phyloP scores from a whole-genome alignment of 2,797 vertebrate species.

The Molossus alvarezi region DNA sequence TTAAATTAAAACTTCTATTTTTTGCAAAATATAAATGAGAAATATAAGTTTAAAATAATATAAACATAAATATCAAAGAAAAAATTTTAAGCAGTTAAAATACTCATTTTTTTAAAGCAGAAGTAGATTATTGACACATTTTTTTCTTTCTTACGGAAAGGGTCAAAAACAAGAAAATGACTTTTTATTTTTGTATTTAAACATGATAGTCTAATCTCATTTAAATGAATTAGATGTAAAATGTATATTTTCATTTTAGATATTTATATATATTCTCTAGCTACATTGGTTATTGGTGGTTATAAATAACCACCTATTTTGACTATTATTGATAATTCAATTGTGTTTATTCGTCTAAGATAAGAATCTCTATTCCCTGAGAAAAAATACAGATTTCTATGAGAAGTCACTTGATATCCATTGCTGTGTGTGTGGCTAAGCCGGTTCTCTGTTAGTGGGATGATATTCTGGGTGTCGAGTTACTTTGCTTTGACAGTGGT shows the following conservation, averaged over 20 bases:
- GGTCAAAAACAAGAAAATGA: background rate
- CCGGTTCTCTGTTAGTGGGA: background rate
- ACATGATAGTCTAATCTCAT: background rate
- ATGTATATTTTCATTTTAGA: background rate
- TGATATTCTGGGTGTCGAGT: background rate
- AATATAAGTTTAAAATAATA: background rate
- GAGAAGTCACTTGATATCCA: background rate
- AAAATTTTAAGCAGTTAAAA: background rate
- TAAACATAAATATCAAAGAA: background rate
- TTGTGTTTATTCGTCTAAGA: background rate
- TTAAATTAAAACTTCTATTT: background rate
- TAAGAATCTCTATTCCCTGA: background rate
- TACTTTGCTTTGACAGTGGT: background rate
- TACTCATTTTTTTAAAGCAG: background rate
- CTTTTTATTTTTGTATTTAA: background rate
- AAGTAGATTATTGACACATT: background rate
- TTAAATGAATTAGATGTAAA: background rate
- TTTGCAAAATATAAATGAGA: constrained; percentile 17
- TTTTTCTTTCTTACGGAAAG: constrained; percentile 17
- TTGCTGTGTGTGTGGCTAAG: background rate
- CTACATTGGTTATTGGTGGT: background rate
- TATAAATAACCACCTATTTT: background rate
- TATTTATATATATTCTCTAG: background rate
- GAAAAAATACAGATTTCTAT: background rate
- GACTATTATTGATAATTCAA: background rate